A percentile compares a stretch with the other conserved stretches of the same genome.
Evolutionary conservation across 2,888 invertebrate species (phyloP).

Genomic region (Ormyrus thymus): DNA sequence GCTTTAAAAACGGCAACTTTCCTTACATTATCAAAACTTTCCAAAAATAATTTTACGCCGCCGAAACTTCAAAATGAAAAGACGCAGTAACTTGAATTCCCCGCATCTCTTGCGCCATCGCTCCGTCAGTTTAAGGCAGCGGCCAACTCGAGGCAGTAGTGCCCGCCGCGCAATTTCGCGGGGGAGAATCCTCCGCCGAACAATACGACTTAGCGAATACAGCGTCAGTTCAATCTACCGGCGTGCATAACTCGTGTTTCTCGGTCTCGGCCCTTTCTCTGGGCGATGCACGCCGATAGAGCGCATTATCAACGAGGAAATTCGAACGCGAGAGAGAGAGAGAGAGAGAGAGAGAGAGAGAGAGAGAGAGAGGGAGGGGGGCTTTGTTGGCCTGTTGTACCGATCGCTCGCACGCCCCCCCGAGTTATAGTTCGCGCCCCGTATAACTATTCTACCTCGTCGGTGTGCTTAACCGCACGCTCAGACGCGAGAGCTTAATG

Average conservation of each 20-base stretch:
- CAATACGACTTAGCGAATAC: no score
- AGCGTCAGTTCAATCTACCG: neutral
- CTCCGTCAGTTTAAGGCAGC: no score
- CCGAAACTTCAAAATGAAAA: no score
- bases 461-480: neutral
- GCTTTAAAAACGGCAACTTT: no score
- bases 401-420: neutral
- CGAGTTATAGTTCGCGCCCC: conserved; percentile 15
- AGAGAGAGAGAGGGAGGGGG: neutral
- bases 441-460: neutral
- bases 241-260: neutral
- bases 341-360: no score
- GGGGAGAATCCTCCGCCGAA: no score
- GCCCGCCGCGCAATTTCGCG: no score
- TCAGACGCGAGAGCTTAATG: conserved; percentile 27
- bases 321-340: conserved; percentile 5
- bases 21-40: no score
- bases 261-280: neutral
- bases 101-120: no score
- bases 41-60: no score
- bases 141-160: no score
- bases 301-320: conserved; percentile 32
- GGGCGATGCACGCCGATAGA: neutral
- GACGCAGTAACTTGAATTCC: no score
- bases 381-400: neutral